Base-by-base conservation (phyloP, 2,797 vertebrate genomes). In the Etheostoma nigrum region DNA sequence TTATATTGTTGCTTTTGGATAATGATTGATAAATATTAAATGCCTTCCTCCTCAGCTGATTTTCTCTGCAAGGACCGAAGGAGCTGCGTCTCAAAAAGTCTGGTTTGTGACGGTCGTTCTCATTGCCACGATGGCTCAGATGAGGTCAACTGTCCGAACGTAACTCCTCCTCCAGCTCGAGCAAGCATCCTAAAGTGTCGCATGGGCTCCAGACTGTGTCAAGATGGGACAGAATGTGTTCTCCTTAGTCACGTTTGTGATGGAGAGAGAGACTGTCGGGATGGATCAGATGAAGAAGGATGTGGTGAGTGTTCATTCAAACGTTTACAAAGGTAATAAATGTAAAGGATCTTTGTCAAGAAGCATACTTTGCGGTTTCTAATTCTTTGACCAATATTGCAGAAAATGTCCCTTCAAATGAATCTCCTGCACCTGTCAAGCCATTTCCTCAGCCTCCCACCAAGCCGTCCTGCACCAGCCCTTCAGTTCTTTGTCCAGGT, bases 201-300 rank as follows among this genome's bases (percentile, higher is more conserved):
- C 16, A n/a, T 62, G 69, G 91, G 76, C 81, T 94, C 94, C 6
- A 62, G 85, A 30, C 81, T n/a, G 5, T 97, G 96, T 81, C 23
- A 0, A 2, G 93, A 96, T 0, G 92, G 91, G 23, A 86, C 62
- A 0, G 89, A 85, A 16, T 97, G 96, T 0, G 82, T 98, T 8
- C 77, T 92, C 10, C 79, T 60, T 9, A 94, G 92, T 27, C 94
- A 94, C 5, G 2, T 96, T 18, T 98, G 97, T 70, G 96, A 93
- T 13, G 90, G 90, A 95, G 94, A 96, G 59, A 78, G n/a, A 1
- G 96, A 97, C 89, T 97, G 97, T 33, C 36, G 1, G 0, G 97
- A 97, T 45, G 96, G 96, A 45, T 97, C 96, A 0, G 96, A 98
- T 74, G 97, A 98, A 85, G 88, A 93, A 0, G 83, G 74, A 19